Evolutionary conservation across 2,888 invertebrate species (phyloP).

Genomic region (Druceiella hillmani): DNA sequence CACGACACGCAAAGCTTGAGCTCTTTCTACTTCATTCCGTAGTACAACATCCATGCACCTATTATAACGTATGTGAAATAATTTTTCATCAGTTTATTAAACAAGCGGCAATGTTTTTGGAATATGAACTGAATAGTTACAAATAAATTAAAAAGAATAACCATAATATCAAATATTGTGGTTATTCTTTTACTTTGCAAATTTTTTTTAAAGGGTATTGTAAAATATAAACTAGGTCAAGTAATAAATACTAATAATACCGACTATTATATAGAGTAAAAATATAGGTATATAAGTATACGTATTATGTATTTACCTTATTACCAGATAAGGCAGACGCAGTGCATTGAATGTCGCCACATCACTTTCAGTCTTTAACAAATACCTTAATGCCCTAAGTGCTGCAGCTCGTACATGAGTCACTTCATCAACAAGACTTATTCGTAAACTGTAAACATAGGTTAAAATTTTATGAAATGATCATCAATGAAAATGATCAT

Average conservation of each 20-base stretch:
- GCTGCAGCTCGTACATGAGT: constrained; percentile 88
- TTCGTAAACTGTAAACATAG: constrained; percentile 65
- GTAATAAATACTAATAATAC: constrained; percentile 2
- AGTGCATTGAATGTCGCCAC: constrained; percentile 73
- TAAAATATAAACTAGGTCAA: constrained; percentile 5
- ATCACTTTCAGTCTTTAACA: constrained; percentile 72
- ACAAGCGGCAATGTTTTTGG: no score
- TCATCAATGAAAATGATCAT: not conserved
- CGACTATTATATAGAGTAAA: constrained; percentile 3
- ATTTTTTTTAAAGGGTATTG: no score
- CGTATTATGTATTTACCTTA: constrained; percentile 48
- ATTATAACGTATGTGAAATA: no score
- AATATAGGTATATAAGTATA: constrained; percentile 1
- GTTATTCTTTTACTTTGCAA: constrained; percentile 1
- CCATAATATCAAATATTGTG: constrained; percentile 4
- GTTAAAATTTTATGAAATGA: not conserved
- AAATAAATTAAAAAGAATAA: constrained; percentile 6
- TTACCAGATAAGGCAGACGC: constrained; percentile 78
- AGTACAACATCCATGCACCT: constrained; percentile 87
- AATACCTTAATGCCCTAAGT: constrained; percentile 79
- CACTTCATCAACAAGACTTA: constrained; percentile 78
- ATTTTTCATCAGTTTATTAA: no score
- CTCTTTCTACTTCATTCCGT: constrained; percentile 87
- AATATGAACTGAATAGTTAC: no score
- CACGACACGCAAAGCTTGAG: constrained; percentile 85